phyloP scores from a whole-genome alignment of 2,113 vertebrate genomes.

The Lagopus muta region DNA sequence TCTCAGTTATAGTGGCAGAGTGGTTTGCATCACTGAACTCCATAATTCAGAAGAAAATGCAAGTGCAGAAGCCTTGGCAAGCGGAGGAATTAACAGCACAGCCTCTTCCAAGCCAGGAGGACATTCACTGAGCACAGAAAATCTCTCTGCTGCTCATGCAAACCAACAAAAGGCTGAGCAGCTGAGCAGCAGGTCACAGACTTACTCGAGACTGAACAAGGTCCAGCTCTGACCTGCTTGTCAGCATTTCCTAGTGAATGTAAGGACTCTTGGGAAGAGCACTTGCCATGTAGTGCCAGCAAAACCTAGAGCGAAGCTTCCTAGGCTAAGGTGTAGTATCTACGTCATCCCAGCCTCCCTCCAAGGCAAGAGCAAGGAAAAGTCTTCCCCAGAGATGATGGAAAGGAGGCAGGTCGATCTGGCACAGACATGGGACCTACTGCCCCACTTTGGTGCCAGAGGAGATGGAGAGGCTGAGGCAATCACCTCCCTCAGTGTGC shows the following conservation, averaged over 20 bases:
- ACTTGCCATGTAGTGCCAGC: neutral
- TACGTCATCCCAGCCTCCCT: neutral
- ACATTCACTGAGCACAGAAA: neutral
- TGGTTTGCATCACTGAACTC: neutral
- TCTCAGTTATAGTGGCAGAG: neutral
- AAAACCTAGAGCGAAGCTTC: neutral
- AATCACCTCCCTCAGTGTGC: accelerated
- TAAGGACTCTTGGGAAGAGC: neutral
- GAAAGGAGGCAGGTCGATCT: neutral
- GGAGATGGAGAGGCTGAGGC: neutral
- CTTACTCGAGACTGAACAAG: neutral
- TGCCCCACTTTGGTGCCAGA: neutral
- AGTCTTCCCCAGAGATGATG: neutral
- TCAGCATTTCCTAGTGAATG: neutral
- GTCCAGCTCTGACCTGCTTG: neutral
- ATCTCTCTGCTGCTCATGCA: neutral
- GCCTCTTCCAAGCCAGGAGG: neutral
- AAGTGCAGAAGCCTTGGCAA: neutral
- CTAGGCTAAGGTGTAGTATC: neutral
- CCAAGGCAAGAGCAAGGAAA: neutral
- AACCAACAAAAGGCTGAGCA: neutral
- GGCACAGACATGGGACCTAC: neutral
- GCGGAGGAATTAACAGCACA: neutral
- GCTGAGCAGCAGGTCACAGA: neutral
- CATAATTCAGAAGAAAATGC: neutral